A percentile compares a stretch with the other conserved stretches of the same genome.
Conservation (phyloP, 1,140 invertebrate genomes). For the Saccostrea cuccullata region DNA sequence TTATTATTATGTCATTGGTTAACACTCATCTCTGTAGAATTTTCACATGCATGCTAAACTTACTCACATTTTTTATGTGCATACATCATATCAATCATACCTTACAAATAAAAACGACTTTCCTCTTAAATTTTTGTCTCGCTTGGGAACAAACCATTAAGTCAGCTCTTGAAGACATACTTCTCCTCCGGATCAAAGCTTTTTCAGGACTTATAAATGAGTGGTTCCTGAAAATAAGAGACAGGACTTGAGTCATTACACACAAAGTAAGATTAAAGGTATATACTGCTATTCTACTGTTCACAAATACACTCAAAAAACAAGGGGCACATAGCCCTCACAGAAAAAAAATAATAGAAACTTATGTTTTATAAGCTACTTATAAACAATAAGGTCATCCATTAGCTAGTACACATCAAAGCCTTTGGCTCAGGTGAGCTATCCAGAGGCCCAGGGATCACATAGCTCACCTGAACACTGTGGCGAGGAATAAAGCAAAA, state of each 20-base stretch:
- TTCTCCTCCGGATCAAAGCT: neutral
- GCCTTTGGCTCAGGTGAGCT: too few species aligned
- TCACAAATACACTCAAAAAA: slow-evolving; percentile 1
- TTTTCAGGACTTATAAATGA: neutral
- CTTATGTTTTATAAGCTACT: too few species aligned
- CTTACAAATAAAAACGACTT: neutral
- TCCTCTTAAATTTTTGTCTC: neutral
- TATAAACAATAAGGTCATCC: too few species aligned
- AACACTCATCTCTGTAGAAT: too few species aligned
- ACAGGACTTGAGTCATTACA: neutral
- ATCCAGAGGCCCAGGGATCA: too few species aligned
- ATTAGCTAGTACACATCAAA: too few species aligned
- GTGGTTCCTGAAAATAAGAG: neutral
- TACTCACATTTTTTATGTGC: neutral
- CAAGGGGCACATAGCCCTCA: too few species aligned
- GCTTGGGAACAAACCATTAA: neutral
- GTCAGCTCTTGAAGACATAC: neutral
- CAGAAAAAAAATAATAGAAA: too few species aligned
- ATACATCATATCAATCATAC: neutral
- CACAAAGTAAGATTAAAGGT: neutral
- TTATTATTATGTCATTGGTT: too few species aligned
- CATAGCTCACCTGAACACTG: too few species aligned
- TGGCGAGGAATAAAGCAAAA: too few species aligned
- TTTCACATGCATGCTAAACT: too few species aligned
- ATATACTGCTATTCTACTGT: neutral